Conservation (phyloP, 2,113 vertebrate species). For the Taxidea taxus region DNA sequence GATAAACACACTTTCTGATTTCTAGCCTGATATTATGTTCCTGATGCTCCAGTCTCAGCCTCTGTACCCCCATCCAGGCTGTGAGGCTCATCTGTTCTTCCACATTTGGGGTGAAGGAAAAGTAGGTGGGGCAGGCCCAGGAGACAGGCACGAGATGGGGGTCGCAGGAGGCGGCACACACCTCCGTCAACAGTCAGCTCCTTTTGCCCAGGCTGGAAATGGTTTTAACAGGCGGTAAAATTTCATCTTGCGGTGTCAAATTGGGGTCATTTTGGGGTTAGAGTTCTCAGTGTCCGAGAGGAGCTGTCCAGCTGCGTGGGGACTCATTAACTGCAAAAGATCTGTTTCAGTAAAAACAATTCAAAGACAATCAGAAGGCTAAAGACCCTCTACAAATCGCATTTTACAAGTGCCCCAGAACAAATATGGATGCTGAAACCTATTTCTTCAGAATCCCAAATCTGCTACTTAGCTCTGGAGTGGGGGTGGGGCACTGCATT, state of each 20-base stretch:
- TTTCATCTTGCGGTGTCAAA: conserved; percentile 98
- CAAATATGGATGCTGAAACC: conserved; percentile 85
- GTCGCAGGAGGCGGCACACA: conserved; percentile 80
- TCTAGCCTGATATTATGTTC: neutral
- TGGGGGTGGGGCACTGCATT: conserved; percentile 43
- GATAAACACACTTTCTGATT: neutral
- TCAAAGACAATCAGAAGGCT: conserved; percentile 93
- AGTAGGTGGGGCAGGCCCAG: conserved; percentile 61
- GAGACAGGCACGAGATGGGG: conserved; percentile 82
- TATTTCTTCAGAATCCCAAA: conserved; percentile 83
- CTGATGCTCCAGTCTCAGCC: neutral
- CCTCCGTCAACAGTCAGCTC: conserved; percentile 84
- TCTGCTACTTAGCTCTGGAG: conserved; percentile 67
- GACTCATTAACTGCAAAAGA: conserved; percentile 95
- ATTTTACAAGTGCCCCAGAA: conserved; percentile 90
- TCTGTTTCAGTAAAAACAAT: conserved; percentile 98
- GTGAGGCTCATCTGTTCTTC: neutral
- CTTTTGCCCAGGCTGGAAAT: conserved; percentile 88
- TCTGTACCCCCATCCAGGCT: neutral
- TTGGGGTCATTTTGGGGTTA: conserved; percentile 99
- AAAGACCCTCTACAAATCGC: conserved; percentile 91
- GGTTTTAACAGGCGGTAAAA: conserved; percentile 98
- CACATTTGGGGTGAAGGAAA: conserved; percentile 59
- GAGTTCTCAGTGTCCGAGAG: conserved; percentile 97
- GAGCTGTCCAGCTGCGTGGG: conserved; percentile 98